phyloP scores from a whole-genome alignment of 2,113 vertebrate genomes.

The Rhinolophus sinicus region DNA sequence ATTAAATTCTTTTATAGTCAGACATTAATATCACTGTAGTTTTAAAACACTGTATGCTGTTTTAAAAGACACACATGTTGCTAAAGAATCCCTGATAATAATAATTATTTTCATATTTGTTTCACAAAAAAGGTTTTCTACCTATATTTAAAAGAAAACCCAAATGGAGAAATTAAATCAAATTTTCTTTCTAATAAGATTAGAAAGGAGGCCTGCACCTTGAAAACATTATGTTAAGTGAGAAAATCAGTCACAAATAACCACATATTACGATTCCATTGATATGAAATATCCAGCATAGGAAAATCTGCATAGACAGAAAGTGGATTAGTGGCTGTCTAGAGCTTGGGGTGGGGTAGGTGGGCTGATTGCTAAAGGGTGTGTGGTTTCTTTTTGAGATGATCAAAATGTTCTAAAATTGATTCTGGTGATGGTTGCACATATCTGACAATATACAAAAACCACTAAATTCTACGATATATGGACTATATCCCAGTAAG shows the following conservation, averaged over 20 bases:
- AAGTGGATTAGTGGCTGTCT: neutral
- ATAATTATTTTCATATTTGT: neutral
- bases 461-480: neutral
- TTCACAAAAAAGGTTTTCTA: slow-evolving; percentile 1
- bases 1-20: slow-evolving; percentile 8
- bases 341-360: neutral
- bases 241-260: slow-evolving; percentile 3
- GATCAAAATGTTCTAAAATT: slow-evolving; percentile 16
- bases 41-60: neutral
- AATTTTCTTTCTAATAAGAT: neutral
- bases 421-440: neutral
- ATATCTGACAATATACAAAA: neutral
- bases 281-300: neutral
- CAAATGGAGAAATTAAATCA: neutral
- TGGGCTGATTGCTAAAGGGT: neutral
- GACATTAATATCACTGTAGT: slow-evolving; percentile 7
- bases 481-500: neutral
- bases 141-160: neutral
- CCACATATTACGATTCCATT: neutral
- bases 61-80: neutral
- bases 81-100: slow-evolving; percentile 9
- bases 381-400: neutral
- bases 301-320: neutral
- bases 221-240: slow-evolving; percentile 10
- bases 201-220: neutral